Percentiles rank a stretch among this genome's conserved stretches.
Evolutionary conservation across 2,888 invertebrate species (phyloP).

Genomic region (Elgonia sp.): DNA sequence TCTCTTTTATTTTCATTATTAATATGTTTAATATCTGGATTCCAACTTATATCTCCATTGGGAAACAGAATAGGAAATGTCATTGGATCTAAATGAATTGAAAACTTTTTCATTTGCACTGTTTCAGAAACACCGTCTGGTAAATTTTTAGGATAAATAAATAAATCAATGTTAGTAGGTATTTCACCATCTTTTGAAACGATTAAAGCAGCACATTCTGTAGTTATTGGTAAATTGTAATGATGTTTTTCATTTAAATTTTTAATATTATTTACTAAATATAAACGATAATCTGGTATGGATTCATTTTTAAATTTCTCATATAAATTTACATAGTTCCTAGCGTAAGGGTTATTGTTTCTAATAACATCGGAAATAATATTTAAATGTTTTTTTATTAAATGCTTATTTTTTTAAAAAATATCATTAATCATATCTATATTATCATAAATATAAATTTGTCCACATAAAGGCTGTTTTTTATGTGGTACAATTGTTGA

Average conservation of each 20-base stretch:
- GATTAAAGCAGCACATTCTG: conserved; percentile 52
- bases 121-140: not conserved
- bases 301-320: conserved; percentile 20
- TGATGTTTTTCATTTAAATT: conserved; percentile 17
- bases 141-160: conserved; percentile 45
- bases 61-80: conserved; percentile 49
- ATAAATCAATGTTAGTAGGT: conserved; percentile 45
- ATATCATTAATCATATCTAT: conserved; percentile 28
- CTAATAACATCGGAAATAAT: conserved; percentile 27
- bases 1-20: no score
- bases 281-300: conserved; percentile 15
- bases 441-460: conserved; percentile 34
- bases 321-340: conserved; percentile 46
- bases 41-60: conserved; percentile 50
- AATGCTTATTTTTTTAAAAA: conserved; percentile 35
- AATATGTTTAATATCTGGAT: conserved; percentile 18
- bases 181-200: conserved; percentile 37
- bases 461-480: conserved; percentile 10
- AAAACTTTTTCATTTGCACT: conserved; percentile 49
- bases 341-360: conserved; percentile 27
- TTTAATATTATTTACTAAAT: conserved; percentile 24
- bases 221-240: conserved; percentile 33
- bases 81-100: conserved; percentile 60
- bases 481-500: conserved; percentile 4
- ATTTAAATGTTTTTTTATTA: conserved; percentile 28